Evolutionary conservation across 1,140 invertebrate species (phyloP), one percentile per base, ranked within the genome.

Genomic region (Anoplolepis gracilipes): DNA sequence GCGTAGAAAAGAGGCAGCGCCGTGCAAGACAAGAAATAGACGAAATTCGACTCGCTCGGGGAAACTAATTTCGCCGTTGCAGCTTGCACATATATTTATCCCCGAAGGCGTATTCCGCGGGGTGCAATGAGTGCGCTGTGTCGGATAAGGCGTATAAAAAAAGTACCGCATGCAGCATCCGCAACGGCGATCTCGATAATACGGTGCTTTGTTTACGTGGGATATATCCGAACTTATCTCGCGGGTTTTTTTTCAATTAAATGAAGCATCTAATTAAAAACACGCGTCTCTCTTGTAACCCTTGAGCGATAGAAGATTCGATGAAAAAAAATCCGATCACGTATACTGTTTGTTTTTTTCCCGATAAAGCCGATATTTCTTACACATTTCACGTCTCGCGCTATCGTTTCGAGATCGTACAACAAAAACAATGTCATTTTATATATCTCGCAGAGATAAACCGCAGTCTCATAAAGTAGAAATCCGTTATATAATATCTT

Each of bases 31-130:
- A 61, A 75, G 82, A 78, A 76, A 13, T 30, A 10, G 59, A 62
- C 82, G 19, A 88, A 75, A 85, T 85, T 88, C 82, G 28, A 62
- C 64, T 70, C 8, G 22, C 53, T 72, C 86, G 69, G 61, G 69
- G 62, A 82, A 88, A 88, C 87, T 88, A 88, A 88, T 88, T 88
- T 85, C 69, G 61, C 55, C 57, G 28, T 76, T 55, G 75, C 53
- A 19, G 25, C 25, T 65, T 49, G 65, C 79, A 33, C 79, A 65
- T 85, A 81, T 79, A 88, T 73, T 70, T 46, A 64, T 69, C 42
- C 49, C 55, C 49, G 19, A 46, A 53, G 49, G 42, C 28, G 59
- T 70, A 75, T 78, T 64, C 57, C 59, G 36, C 67, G 73, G 39
- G 53, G 42, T 57, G 25, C 70, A 79, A 88, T 79, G 53, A 88